Conservation (phyloP, 2,797 vertebrate species). For the Remorina albescens region DNA sequence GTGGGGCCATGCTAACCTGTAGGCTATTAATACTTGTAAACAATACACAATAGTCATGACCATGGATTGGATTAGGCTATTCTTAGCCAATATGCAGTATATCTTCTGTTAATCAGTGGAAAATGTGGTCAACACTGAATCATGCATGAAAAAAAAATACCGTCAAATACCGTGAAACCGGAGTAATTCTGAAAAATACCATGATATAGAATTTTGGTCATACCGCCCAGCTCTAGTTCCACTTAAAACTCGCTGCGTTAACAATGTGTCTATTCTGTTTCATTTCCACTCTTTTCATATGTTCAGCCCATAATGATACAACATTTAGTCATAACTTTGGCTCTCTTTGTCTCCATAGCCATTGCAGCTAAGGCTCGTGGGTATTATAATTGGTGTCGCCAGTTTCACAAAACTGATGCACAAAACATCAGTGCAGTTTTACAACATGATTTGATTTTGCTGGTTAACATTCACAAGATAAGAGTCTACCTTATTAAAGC, state of each 20-base stretch:
- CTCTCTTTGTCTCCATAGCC: background rate
- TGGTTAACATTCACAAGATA: background rate
- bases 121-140: too few species aligned
- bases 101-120: too few species aligned
- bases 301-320: background rate
- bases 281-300: background rate
- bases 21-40: too few species aligned
- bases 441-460: constrained; percentile 19
- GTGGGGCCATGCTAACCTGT: too few species aligned
- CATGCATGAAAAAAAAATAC: too few species aligned
- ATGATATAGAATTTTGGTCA: too few species aligned
- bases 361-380: background rate
- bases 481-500: constrained; percentile 2
- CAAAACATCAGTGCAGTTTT: background rate
- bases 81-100: too few species aligned
- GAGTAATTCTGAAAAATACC: too few species aligned
- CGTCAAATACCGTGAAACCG: too few species aligned
- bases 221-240: too few species aligned
- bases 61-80: too few species aligned
- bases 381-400: background rate
- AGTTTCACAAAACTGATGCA: background rate
- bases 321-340: background rate
- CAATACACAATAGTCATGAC: too few species aligned
- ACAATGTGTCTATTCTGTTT: background rate
- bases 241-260: background rate